phyloP scores from a whole-genome alignment of 2,113 vertebrate genomes.

The Ovibos moschatus region DNA sequence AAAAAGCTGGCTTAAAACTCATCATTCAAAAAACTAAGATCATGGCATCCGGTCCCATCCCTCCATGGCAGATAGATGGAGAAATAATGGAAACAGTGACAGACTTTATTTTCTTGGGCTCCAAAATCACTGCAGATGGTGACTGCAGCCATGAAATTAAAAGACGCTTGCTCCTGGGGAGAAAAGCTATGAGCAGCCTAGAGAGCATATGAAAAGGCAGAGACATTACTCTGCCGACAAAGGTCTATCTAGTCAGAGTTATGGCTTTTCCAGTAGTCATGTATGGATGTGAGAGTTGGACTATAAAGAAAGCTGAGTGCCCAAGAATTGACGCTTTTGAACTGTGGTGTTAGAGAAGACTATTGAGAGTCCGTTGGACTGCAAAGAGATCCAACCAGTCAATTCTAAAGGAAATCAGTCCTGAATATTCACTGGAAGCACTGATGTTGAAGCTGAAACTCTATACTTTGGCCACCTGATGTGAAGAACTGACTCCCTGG shows the following conservation, averaged over 20 bases:
- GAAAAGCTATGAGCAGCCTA: not conserved
- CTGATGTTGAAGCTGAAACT: not conserved
- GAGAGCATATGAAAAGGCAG: not conserved
- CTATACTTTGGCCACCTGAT: not conserved
- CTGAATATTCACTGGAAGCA: not conserved
- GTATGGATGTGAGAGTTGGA: not conserved
- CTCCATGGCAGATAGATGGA: not conserved
- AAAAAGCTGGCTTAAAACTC: not conserved
- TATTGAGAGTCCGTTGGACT: not conserved
- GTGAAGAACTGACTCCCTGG: not conserved
- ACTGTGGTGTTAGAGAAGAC: not conserved
- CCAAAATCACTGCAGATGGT: not conserved
- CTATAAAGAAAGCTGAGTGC: not conserved
- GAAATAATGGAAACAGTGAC: not conserved
- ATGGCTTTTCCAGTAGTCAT: not conserved
- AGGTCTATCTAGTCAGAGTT: not conserved
- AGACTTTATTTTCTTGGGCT: not conserved
- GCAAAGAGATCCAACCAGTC: not conserved
- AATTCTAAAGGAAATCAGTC: not conserved
- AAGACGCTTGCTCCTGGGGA: not conserved
- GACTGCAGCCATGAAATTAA: not conserved
- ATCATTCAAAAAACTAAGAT: not conserved
- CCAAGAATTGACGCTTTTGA: not conserved
- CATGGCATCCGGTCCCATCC: not conserved
- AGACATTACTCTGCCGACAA: not conserved